phyloP scores from a whole-genome alignment of 2,113 vertebrate species.

The Mus spicilegus region DNA sequence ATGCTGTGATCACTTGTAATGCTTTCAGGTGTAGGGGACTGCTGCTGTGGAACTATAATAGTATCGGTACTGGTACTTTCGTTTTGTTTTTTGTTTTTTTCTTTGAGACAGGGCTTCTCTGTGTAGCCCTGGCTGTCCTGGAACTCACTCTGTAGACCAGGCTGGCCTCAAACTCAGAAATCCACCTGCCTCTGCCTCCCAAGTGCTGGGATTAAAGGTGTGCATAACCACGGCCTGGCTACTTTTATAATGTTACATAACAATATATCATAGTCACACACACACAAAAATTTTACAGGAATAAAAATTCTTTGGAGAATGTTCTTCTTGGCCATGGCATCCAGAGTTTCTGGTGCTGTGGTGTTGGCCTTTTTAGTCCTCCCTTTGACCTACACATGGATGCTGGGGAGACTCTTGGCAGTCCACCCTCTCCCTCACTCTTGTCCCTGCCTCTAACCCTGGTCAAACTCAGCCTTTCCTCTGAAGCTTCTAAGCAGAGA shows the following conservation, averaged over 20 bases:
- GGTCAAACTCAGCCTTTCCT: conserved; percentile 5
- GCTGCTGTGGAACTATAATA: conserved; percentile 13
- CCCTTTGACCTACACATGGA: background rate
- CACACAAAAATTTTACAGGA: background rate
- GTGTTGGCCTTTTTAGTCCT: background rate
- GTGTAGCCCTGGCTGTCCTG: no score
- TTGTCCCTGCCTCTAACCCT: background rate
- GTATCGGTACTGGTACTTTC: background rate
- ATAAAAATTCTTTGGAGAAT: background rate
- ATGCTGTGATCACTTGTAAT: background rate
- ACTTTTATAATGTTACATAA: conserved; percentile 4
- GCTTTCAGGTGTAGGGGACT: conserved; percentile 30
- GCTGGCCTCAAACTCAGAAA: no score
- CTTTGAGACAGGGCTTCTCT: no score
- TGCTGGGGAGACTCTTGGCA: background rate
- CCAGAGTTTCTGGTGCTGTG: background rate
- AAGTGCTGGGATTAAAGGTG: no score
- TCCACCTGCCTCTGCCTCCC: no score
- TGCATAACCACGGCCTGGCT: background rate
- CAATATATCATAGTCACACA: background rate
- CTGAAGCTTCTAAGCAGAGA: background rate
- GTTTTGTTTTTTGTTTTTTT: background rate
- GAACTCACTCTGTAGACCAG: no score
- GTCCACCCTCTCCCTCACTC: background rate
- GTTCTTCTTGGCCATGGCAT: background rate